These are phyloP conservation scores for Hapalemur alaotrensis DNA, from an alignment of 2,797 vertebrate species.

Conservation along the genomic window DNA sequence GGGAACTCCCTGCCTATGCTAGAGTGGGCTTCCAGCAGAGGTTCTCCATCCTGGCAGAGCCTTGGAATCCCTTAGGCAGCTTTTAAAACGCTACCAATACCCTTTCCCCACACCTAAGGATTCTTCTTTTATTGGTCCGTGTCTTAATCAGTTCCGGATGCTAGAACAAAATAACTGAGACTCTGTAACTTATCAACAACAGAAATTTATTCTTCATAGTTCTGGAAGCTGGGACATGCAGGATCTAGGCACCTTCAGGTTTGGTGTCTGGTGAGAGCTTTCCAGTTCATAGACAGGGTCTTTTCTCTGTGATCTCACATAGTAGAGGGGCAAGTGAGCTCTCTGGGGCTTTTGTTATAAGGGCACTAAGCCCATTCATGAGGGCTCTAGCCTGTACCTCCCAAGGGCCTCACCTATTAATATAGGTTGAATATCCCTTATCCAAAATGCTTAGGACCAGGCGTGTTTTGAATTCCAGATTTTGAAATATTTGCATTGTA, in stretches of 20 bases:
- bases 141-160: neutral
- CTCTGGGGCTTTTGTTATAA: neutral
- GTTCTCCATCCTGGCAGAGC: neutral
- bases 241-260: neutral
- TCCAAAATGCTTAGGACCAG: neutral
- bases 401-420: neutral
- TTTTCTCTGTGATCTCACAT: neutral
- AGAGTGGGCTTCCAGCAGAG: neutral
- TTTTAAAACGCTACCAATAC: neutral
- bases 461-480: neutral
- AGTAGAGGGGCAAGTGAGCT: neutral
- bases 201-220: neutral
- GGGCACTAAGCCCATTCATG: neutral
- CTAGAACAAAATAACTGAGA: neutral
- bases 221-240: neutral
- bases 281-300: neutral
- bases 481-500: neutral
- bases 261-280: neutral
- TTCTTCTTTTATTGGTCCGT: neutral
- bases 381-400: neutral
- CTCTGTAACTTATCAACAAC: neutral
- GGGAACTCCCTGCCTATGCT: neutral
- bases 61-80: neutral
- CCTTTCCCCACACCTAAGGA: neutral
- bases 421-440: neutral